Evolutionary conservation across 2,888 invertebrate species (phyloP), one percentile per base, ranked within the genome.

Genomic region (Drosophila longiperda): DNA sequence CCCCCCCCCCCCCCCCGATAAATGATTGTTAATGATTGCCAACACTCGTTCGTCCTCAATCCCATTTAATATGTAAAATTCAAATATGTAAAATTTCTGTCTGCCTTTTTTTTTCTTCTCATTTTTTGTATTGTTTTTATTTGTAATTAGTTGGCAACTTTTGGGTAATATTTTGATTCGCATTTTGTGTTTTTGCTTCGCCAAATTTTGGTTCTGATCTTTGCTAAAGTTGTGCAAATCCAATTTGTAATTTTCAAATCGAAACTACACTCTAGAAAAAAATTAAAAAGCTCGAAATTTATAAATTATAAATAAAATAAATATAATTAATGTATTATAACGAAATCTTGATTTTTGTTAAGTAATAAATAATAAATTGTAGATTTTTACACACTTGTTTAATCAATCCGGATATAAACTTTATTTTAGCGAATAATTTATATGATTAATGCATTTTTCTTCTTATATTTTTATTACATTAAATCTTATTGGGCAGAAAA

Each of bases 61-160:
- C 38, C 59, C 38, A 52, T 20, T 36, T 53, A 52, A 26, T n/a
- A n/a, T n/a, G n/a, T n/a, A 32, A 55, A 33, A 38, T 72, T 8
- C 0, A 11, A 42, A 55, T 55, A 15, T 32, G 42, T 50, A 20
- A 53, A 32, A 20, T 49, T 12, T 11, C 23, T 48, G 48, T 54
- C 32, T 48, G 63, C 54, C 11, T 59, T 29, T 29, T 29, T 29
- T 29, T 29, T 29, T 29, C 29, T 5, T 26, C 12, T 50, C 3
- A n/a, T 20, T 8, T 52, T 68, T 77, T 70, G 57, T 64, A 50
- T 89, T 90, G 82, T 89, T 90, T 73, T 87, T 89, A 90, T 74
- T 87, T 90, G 69, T 87, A 87, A 87, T 90, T 89, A 88, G 74
- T 75, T 71, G 53, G 62, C 67, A 90, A 87, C 77, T 87, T 87